Percentiles rank a stretch among this genome's conserved stretches.
Conservation (phyloP, 2,797 vertebrate species). For the Pantherophis alleghaniensis region DNA sequence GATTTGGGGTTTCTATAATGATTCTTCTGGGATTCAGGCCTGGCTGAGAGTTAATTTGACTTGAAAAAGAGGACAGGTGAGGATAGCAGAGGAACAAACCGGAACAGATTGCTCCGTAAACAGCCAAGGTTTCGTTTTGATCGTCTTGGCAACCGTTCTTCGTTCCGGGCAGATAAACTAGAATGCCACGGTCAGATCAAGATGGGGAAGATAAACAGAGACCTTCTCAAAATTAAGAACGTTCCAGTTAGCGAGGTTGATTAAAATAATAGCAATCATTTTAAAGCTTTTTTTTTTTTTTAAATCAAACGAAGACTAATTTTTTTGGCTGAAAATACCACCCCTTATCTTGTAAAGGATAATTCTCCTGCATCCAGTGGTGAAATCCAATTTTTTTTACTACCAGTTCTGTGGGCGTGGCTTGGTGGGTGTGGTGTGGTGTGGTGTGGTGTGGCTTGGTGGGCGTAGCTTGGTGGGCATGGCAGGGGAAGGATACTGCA, state of each 20-base stretch:
- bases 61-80: background rate
- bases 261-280: background rate
- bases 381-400: no score
- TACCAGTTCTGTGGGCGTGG: no score
- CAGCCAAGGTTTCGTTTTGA: background rate
- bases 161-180: background rate
- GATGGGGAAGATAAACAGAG: background rate
- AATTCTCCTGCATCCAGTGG: background rate
- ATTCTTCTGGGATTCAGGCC: background rate
- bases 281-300: background rate
- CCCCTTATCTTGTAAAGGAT: background rate
- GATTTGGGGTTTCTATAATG: background rate
- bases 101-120: background rate
- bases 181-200: background rate
- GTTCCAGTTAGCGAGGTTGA: no score
- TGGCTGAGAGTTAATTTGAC: background rate
- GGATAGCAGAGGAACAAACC: background rate
- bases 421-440: no score
- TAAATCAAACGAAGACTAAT: background rate
- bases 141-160: constrained; percentile 5
- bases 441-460: no score
- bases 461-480: no score
- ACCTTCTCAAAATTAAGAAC: background rate
- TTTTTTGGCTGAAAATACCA: background rate
- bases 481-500: no score